Evolutionary conservation across 2,888 invertebrate genomes (phyloP), one percentile per base, ranked within the genome.

Genomic region (Pachydiplax longipennis): DNA sequence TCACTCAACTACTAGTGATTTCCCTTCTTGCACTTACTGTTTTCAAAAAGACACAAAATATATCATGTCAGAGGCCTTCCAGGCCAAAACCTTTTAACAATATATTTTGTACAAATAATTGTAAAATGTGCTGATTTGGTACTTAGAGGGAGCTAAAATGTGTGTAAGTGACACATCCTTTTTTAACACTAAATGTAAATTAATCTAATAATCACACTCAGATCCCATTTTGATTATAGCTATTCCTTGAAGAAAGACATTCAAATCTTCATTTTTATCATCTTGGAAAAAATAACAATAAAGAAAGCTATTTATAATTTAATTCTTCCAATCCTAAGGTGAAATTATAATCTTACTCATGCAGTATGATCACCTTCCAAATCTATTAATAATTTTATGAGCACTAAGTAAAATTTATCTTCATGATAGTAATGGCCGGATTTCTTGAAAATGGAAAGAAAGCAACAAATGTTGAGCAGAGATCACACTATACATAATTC

Each of bases 1-100:
- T 87, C 87, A 87, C 87, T 87, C n/a, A 87, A 35, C 87, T 87
- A 87, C 37, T 12, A 87, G 87, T 87, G 87, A 65, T 87, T 61
- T 61, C 87, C 87, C 87, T 87, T 87, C 87, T 61, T 87, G 37
- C 87, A 87, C 73, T 31, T 31, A 73, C 87, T 61, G 61, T 87
- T 87, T 87, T 65, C 87, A 87, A 87, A 87, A 87, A 87, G 87
- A 87, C 87, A 87, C 87, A 87, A 87, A 87, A 87, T 87, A 87
- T 87, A 87, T 87, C 87, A 87, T 87, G 87, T 87, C 87, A 65
- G 65, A 87, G 87, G 40, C 87, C 87, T 61, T 61, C 61, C n/a
- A 65, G 87, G 87, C 58, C 87, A 87, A 87, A 87, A 87, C 87
- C 87, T 87, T 87, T 87, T 65, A 87, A 87, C 87, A 87, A 87